These are phyloP conservation scores for Rhyacichthys aspro DNA, from an alignment of 2,797 vertebrate species.

Conservation along the genomic window DNA sequence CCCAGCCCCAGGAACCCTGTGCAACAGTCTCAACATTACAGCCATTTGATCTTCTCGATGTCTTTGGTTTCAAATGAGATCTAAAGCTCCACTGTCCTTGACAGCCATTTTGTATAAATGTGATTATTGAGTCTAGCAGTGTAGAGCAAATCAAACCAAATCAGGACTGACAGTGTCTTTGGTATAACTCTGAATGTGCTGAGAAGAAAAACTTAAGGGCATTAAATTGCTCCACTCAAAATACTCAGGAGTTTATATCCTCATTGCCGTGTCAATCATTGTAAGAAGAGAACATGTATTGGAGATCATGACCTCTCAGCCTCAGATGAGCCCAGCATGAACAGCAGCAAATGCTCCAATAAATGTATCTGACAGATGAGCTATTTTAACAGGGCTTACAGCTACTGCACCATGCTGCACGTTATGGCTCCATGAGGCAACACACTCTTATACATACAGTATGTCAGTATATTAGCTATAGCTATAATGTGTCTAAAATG, in stretches of 20 bases:
- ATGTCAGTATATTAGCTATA: slow-evolving; percentile 47
- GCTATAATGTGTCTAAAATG: slow-evolving; percentile 43
- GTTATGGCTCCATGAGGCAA: slow-evolving; percentile 42
- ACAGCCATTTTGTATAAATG: slow-evolving; percentile 38
- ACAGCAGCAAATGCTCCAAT: slow-evolving; percentile 11
- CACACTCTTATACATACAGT: slow-evolving; percentile 37
- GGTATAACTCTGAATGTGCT: slow-evolving; percentile 26
- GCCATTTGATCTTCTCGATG: slow-evolving; percentile 57
- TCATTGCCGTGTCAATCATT: slow-evolving; percentile 23
- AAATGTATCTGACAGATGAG: slow-evolving; percentile 27
- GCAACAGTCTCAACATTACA: slow-evolving; percentile 51
- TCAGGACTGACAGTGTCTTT: slow-evolving; percentile 47
- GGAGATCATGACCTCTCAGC: slow-evolving; percentile 26
- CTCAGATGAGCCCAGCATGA: slow-evolving; percentile 7
- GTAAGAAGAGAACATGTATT: slow-evolving; percentile 19
- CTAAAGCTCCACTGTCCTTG: slow-evolving; percentile 42
- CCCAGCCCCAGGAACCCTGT: slow-evolving; percentile 44
- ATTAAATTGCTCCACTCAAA: slow-evolving; percentile 15
- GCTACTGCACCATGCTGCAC: slow-evolving; percentile 25
- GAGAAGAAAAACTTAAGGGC: slow-evolving; percentile 18
- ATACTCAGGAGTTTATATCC: slow-evolving; percentile 3
- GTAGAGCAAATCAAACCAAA: slow-evolving; percentile 38
- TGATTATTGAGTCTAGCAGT: slow-evolving; percentile 42
- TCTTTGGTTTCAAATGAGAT: slow-evolving; percentile 36
- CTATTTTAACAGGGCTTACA: slow-evolving; percentile 16